Base-by-base conservation (phyloP, 2,888 invertebrate species). In the Doris montereyensis region DNA sequence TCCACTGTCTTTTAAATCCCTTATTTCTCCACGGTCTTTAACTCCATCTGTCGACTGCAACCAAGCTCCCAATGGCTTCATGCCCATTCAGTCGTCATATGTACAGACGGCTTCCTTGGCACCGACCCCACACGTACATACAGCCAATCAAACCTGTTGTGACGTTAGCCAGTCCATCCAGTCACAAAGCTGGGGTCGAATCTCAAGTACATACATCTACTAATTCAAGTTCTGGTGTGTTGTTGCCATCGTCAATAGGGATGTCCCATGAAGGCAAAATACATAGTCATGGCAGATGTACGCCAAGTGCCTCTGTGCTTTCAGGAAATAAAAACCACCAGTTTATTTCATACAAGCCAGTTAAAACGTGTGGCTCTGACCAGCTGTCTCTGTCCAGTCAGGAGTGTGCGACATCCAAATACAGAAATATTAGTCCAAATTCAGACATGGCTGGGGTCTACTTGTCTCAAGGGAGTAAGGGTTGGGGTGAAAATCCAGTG, bases 61-160 rank as follows among this genome's bases (percentile, higher is more conserved):
- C 57, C 52, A 41, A 35, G 76, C 76, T n/a, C 83, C 85, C 2
- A 87, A 86, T 73, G 83, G 87, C 21, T 88, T 88, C 80, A 85
- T 87, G 76, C 88, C 88, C 0, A 88, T 88, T 34, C 86, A 87
- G 77, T 85, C 76, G 13, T 82, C 82, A 10, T 76, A 77, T 21
- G 60, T 78, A 10, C 62, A 77, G 2, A n/a, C 74, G 3, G 67
- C 65, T 5, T 62, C 77, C 4, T 5, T 34, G n/a, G 35, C 76
- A 4, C 17, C 57, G 1, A 41, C 72, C n/a, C 32, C 78, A 81
- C 30, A 70, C 60, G 13, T 81, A 81, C 65, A 81, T 81, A 24
- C 77, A 79, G 32, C 86, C 87, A 4, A 86, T 88, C 5, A 84
- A 84, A 71, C 88, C 88, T 13, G 82, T 84, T 21, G 87, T 87